Evolutionary conservation across 2,888 invertebrate genomes (phyloP).

Genomic region (Scaptomyza flava): DNA sequence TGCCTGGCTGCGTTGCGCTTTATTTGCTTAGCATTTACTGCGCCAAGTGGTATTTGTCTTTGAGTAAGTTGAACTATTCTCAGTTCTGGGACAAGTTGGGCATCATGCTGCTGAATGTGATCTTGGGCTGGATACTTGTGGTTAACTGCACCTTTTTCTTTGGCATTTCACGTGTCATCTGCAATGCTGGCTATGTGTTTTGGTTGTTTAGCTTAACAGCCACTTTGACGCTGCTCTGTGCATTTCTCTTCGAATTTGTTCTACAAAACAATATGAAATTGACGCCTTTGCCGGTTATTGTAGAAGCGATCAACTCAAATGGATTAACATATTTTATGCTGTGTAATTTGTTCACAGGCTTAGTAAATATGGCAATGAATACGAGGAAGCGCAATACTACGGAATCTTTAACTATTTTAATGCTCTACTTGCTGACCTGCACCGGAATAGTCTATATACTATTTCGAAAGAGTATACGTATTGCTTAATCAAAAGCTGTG

Average conservation of each 20-base stretch:
- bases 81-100: slow-evolving; percentile 71
- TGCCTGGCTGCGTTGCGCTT: slow-evolving; percentile 93
- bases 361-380: slow-evolving; percentile 89
- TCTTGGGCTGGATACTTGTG: slow-evolving; percentile 84
- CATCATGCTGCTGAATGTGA: slow-evolving; percentile 62
- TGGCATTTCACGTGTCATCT: slow-evolving; percentile 91
- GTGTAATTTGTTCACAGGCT: slow-evolving; percentile 93
- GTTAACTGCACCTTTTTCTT: slow-evolving; percentile 85
- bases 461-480: slow-evolving; percentile 65
- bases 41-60: slow-evolving; percentile 85
- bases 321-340: slow-evolving; percentile 93
- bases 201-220: slow-evolving; percentile 90
- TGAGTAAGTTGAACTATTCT: slow-evolving; percentile 62
- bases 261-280: slow-evolving; percentile 28
- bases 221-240: slow-evolving; percentile 88
- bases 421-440: slow-evolving; percentile 86
- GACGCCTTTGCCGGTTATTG: slow-evolving; percentile 82
- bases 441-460: slow-evolving; percentile 67
- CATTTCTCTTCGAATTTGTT: slow-evolving; percentile 84
- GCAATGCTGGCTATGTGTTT: slow-evolving; percentile 92
- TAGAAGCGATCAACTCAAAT: slow-evolving; percentile 91
- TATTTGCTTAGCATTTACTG: slow-evolving; percentile 91
- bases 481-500: slow-evolving; percentile 61
- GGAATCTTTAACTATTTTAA: slow-evolving; percentile 86
- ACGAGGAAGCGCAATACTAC: slow-evolving; percentile 86